Conservation (phyloP, 1,140 invertebrate species). For the Penaeus vannamei region DNA sequence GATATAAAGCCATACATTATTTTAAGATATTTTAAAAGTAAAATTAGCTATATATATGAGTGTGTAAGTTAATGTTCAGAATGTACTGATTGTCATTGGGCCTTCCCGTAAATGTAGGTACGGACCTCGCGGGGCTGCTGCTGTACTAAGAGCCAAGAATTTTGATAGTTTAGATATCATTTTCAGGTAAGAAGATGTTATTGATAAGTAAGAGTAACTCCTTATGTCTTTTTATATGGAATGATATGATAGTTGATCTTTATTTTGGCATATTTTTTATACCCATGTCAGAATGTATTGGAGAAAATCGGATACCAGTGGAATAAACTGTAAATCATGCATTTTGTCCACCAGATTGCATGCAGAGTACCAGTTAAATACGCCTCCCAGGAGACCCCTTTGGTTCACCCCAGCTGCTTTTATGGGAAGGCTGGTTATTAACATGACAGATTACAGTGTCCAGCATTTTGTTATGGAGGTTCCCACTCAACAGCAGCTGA, state of each 20-base stretch:
- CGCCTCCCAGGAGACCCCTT: conserved; percentile 16
- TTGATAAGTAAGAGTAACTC: background rate
- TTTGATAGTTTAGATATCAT: conserved; percentile 27
- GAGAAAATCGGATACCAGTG: too few relatives aligned
- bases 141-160: conserved; percentile 34
- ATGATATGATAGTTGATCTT: too few relatives aligned
- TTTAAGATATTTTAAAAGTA: too few relatives aligned
- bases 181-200: conserved; percentile 32
- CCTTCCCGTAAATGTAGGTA: conserved; percentile 11
- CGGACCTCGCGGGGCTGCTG: conserved; percentile 43
- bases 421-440: conserved; percentile 37
- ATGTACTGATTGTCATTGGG: background rate
- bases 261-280: too few relatives aligned
- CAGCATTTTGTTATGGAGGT: conserved; percentile 20
- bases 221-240: background rate
- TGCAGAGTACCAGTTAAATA: conserved; percentile 47
- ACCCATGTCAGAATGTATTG: too few relatives aligned
- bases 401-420: conserved; percentile 50
- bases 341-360: conserved; percentile 28
- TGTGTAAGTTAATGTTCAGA: too few relatives aligned
- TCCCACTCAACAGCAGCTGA: conserved; percentile 11
- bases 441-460: conserved; percentile 8
- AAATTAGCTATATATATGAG: too few relatives aligned
- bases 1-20: too few relatives aligned
- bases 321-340: background rate